Percentiles rank a stretch among this genome's conserved stretches.
Evolutionary conservation across 2,113 vertebrate species (phyloP).

Genomic region (Chaetodon trifascialis): DNA sequence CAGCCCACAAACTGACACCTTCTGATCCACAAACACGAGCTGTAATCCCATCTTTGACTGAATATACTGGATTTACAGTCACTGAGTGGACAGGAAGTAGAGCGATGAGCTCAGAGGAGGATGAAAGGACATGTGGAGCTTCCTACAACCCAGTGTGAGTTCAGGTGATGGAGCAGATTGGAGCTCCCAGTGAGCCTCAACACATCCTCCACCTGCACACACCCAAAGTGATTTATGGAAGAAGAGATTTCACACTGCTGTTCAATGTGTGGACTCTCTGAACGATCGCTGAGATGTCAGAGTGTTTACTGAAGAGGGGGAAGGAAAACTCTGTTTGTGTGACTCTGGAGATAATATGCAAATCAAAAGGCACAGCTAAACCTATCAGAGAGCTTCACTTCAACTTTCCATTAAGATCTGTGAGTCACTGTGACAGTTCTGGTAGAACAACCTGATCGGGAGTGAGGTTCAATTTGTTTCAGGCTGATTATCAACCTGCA

Average conservation of each 20-base stretch:
- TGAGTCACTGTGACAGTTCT: constrained; percentile 28
- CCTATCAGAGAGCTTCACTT: constrained; percentile 1
- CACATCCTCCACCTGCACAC: too few relatives aligned
- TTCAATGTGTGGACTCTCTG: background rate
- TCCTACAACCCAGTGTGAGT: background rate
- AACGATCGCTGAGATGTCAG: background rate
- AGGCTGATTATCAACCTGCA: constrained; percentile 31
- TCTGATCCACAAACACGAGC: too few relatives aligned
- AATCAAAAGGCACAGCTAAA: constrained; percentile 1
- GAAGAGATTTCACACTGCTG: background rate
- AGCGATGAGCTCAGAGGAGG: background rate
- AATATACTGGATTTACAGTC: background rate
- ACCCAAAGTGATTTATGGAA: too few relatives aligned
- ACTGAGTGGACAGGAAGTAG: background rate
- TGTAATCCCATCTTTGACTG: background rate
- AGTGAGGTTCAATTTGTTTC: background rate
- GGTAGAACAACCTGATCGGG: constrained; percentile 7
- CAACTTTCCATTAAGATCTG: constrained; percentile 23
- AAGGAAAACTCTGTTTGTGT: background rate
- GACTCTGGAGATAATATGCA: constrained; percentile 8
- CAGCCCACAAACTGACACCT: too few relatives aligned
- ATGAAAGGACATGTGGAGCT: background rate
- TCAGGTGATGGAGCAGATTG: constrained; percentile 2
- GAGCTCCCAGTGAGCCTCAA: background rate
- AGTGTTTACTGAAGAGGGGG: too few relatives aligned